Conservation (phyloP, 2,888 invertebrate species). For the Drosophila mimica region DNA sequence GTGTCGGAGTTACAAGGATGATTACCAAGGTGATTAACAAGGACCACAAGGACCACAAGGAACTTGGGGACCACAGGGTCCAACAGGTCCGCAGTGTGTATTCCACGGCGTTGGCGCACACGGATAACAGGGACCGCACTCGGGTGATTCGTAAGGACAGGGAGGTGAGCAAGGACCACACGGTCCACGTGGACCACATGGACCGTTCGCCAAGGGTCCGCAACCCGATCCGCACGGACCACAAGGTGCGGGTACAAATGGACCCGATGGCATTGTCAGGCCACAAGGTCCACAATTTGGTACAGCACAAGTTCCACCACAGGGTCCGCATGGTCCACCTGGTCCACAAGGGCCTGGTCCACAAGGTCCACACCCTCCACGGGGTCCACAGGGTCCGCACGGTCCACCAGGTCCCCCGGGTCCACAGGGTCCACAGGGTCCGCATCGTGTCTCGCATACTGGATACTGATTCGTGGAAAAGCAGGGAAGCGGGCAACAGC, state of each 20-base stretch:
- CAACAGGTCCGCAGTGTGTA: slow-evolving; percentile 22
- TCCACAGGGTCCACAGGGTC: slow-evolving; percentile 12
- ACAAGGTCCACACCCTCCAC: slow-evolving; percentile 4
- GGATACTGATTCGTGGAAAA: slow-evolving; percentile 21
- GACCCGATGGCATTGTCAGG: slow-evolving; percentile 73
- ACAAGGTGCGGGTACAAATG: slow-evolving; percentile 62
- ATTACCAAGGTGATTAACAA: slow-evolving; percentile 6
- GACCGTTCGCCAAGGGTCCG: slow-evolving; percentile 67
- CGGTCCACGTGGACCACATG: slow-evolving; percentile 50
- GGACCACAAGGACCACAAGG: slow-evolving; percentile 26
- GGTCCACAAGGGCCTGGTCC: slow-evolving; percentile 6
- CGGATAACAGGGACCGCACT: slow-evolving; percentile 24
- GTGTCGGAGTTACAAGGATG: background rate
- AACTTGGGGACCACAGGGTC: slow-evolving; percentile 26
- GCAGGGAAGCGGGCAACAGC: slow-evolving; percentile 16
- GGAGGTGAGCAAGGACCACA: slow-evolving; percentile 58
- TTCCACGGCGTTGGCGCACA: slow-evolving; percentile 24
- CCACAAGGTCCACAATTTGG: slow-evolving; percentile 46
- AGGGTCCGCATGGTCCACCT: slow-evolving; percentile 9
- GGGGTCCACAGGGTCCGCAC: background rate
- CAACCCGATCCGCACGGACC: slow-evolving; percentile 70
- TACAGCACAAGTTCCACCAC: slow-evolving; percentile 10
- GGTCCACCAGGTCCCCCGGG: slow-evolving; percentile 9
- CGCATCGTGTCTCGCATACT: slow-evolving; percentile 22
- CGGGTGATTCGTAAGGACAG: slow-evolving; percentile 20